Percentiles rank a stretch among this genome's conserved stretches.
phyloP scores from a whole-genome alignment of 2,113 vertebrate genomes.

The Thunnus thynnus region DNA sequence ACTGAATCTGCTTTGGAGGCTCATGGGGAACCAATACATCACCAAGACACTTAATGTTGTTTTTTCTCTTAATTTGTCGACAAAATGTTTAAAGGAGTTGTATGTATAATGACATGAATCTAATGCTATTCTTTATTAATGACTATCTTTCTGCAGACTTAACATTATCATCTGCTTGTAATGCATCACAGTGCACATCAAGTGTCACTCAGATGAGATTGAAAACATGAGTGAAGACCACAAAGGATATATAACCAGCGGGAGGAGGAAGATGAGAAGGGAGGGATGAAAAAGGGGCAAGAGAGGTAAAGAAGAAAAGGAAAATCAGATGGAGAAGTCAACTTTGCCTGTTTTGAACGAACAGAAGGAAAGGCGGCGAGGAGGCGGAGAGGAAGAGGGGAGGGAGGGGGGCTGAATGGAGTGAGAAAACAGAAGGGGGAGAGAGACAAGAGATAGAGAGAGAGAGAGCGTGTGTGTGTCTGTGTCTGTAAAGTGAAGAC shows the following conservation, averaged over 20 bases:
- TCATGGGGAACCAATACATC: background rate
- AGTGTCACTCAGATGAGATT: background rate
- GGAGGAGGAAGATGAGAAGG: background rate
- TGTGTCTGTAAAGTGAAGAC: constrained; percentile 49
- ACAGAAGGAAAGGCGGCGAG: constrained; percentile 29
- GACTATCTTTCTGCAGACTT: constrained; percentile 1
- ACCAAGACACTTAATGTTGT: too few relatives aligned
- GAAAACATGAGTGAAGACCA: constrained; percentile 19
- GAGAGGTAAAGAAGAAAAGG: background rate
- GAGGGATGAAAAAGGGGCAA: background rate
- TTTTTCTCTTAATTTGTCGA: background rate
- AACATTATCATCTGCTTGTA: background rate
- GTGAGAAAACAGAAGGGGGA: constrained; percentile 35
- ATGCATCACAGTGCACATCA: background rate
- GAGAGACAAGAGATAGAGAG: background rate
- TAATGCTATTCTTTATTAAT: background rate
- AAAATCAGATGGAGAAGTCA: background rate
- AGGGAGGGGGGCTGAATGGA: constrained; percentile 16
- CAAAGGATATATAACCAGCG: background rate
- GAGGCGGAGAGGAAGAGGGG: background rate
- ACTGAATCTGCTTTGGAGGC: background rate
- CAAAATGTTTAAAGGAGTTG: background rate
- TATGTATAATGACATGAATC: background rate
- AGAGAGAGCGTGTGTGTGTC: background rate
- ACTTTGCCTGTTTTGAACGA: constrained; percentile 18